Conservation (phyloP, 2,113 vertebrate species). For the Aramus guarauna region DNA sequence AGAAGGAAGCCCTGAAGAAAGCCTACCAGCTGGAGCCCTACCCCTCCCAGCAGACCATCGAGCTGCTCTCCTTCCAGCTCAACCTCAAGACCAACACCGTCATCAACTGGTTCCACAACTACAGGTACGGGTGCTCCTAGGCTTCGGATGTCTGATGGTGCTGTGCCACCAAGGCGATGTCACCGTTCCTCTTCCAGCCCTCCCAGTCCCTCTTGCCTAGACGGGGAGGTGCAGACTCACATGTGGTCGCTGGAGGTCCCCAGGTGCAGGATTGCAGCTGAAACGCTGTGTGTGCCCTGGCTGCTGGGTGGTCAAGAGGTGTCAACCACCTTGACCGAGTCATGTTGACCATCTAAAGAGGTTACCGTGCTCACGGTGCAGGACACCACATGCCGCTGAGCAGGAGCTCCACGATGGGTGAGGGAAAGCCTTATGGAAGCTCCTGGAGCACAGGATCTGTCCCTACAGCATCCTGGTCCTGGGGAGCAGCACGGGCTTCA, state of each 20-base stretch:
- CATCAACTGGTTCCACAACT: slow-evolving; percentile 99
- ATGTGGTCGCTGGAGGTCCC: rapidly evolving
- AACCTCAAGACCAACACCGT: slow-evolving; percentile 98
- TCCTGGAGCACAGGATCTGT: not conserved
- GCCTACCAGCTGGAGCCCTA: slow-evolving; percentile 96
- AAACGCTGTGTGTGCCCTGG: not conserved
- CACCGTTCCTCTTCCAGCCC: not conserved
- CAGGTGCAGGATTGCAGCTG: not conserved
- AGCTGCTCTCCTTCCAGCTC: slow-evolving; percentile 91
- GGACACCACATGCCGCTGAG: not conserved
- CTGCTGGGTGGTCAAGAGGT: not conserved
- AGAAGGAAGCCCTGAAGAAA: slow-evolving; percentile 92
- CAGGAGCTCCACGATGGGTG: rapidly evolving
- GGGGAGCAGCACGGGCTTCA: not conserved
- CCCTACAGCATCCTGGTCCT: not conserved
- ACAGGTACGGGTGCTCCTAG: slow-evolving; percentile 70
- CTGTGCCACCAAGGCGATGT: not conserved
- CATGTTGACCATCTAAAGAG: not conserved
- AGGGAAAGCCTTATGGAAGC: not conserved
- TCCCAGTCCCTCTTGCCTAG: not conserved
- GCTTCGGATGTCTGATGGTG: not conserved
- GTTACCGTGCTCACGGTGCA: rapidly evolving
- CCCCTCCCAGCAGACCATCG: slow-evolving; percentile 96
- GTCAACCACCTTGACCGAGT: not conserved
- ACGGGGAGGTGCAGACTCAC: not conserved